Percentiles rank a stretch among this genome's conserved stretches.
Conservation (phyloP, 2,888 invertebrate genomes). For the Clanis bilineata region DNA sequence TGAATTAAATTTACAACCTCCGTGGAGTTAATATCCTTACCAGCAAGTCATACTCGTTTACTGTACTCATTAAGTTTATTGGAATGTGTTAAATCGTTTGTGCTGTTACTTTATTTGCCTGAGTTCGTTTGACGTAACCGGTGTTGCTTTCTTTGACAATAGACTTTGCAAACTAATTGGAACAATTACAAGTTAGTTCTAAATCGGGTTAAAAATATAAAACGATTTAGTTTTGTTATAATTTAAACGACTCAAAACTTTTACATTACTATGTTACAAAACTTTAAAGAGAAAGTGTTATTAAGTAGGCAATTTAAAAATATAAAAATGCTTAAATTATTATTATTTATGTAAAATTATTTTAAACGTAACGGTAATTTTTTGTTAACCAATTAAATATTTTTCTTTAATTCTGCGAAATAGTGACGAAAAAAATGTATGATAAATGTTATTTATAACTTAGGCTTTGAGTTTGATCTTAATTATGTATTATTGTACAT, state of each 20-base stretch:
- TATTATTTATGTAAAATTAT: neutral
- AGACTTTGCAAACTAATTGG: neutral
- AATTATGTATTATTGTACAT: neutral
- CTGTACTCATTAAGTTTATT: constrained; percentile 15
- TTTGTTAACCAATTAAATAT: neutral
- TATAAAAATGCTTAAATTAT: neutral
- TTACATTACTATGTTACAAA: neutral
- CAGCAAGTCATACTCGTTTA: neutral
- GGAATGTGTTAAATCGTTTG: constrained; percentile 27
- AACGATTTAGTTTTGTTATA: neutral
- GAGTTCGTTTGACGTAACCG: constrained; percentile 30
- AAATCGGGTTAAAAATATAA: neutral
- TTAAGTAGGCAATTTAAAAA: neutral
- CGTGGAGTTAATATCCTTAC: neutral
- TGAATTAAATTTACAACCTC: neutral
- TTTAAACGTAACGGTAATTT: neutral
- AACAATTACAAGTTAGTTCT: neutral
- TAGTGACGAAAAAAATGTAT: neutral
- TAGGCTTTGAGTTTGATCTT: neutral
- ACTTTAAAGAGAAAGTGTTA: neutral
- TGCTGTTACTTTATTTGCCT: constrained; percentile 27
- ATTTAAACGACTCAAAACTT: neutral
- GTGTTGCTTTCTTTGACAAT: constrained; percentile 25
- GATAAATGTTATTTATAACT: neutral
- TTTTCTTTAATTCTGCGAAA: neutral